Conservation (phyloP, 2,888 invertebrate species). For the Pseudococcus viburni region DNA sequence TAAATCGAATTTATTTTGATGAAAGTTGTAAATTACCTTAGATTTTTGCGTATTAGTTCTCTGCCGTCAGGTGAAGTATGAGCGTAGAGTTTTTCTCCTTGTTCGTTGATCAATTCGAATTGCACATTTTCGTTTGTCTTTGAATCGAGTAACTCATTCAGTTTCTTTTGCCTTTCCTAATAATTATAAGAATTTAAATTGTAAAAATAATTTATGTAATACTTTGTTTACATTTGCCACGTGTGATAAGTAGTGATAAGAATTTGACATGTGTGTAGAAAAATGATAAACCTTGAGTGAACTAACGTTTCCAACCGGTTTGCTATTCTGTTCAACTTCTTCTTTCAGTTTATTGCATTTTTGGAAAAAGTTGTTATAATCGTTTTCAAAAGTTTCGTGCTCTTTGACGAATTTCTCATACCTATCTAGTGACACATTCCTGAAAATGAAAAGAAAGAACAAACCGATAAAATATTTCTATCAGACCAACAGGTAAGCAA, state of each 20-base stretch:
- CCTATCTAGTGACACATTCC: constrained; percentile 86
- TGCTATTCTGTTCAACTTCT: constrained; percentile 83
- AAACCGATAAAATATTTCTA: too few relatives aligned
- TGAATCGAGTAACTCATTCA: constrained; percentile 84
- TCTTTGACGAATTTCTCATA: constrained; percentile 89
- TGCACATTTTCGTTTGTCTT: constrained; percentile 84
- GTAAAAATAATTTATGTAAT: constrained; percentile 28
- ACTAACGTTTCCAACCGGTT: constrained; percentile 88
- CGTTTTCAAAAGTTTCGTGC: constrained; percentile 79
- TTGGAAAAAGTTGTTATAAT: constrained; percentile 81
- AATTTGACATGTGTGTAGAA: neutral
- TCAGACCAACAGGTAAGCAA: too few relatives aligned
- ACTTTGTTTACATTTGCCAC: neutral
- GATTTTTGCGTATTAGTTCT: constrained; percentile 90
- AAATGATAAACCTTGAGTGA: constrained; percentile 74
- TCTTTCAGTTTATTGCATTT: constrained; percentile 83
- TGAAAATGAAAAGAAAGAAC: constrained; percentile 68
- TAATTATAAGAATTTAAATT: constrained; percentile 40
- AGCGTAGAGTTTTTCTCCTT: constrained; percentile 91
- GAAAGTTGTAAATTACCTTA: constrained; percentile 72
- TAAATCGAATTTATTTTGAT: neutral
- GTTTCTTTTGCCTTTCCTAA: constrained; percentile 84
- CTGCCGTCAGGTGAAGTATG: constrained; percentile 96
- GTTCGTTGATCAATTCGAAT: constrained; percentile 88
- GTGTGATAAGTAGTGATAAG: too few relatives aligned